Evolutionary conservation across 2,888 invertebrate genomes (phyloP), one percentile per base, ranked within the genome.

Genomic region (Drosophila helvetica): DNA sequence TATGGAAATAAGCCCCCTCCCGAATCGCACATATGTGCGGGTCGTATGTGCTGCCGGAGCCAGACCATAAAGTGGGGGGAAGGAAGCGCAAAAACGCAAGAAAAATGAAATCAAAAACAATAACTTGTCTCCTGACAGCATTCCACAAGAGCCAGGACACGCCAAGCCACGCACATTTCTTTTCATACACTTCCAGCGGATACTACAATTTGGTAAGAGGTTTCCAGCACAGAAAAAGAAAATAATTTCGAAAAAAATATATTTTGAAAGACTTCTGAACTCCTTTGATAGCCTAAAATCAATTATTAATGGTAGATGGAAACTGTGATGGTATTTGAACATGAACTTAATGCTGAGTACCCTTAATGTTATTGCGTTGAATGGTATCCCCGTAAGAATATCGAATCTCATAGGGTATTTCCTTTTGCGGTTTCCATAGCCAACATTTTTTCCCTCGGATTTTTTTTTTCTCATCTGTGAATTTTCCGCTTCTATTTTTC

Each of bases 51-150:
- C 38, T 53, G 47, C 27, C 47, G 47, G 77, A 72, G 62, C 59
- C 62, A 57, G 70, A 56, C 63, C 77, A 72, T 79, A 74, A 77
- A 76, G 70, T 75, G 77, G 72, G 58, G 70, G 69, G 27, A 60
- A 48, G 30, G n/a, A 74, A 67, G 52, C 66, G 67, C 54, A 66
- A 65, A 53, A 55, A 66, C 73, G 74, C 73, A 79, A 85, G 82
- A 88, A 89, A 88, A 86, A 88, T 88, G 88, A 86, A 88, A 86
- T 88, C 89, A 88, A 87, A 87, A 86, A 86, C 85, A 86, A 88
- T 86, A 86, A 85, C 89, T 86, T 88, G 88, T 84, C 83, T 84
- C 83, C 83, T 82, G 83, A 88, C 83, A 75, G 83, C 83, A 84
- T 84, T 84, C 83, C 83, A 83, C 80, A 83, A 86, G 80, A 86